Conservation (phyloP, 2,888 invertebrate species). For the Pristionchus mayeri region DNA sequence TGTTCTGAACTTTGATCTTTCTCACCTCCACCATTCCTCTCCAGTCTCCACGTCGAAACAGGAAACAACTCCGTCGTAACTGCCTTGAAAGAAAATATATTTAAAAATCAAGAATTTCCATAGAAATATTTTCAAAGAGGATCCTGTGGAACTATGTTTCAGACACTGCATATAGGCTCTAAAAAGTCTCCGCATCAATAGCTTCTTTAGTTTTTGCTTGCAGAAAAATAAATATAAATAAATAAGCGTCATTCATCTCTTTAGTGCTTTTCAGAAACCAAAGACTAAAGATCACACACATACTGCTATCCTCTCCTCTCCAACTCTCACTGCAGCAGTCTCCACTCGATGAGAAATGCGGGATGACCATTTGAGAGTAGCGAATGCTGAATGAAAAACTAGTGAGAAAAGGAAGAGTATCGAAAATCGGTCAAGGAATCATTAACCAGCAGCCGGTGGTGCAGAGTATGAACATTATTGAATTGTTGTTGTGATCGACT, state of each 20-base stretch:
- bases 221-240: no score
- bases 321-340: background rate
- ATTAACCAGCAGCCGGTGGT: no score
- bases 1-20: background rate
- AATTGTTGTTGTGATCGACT: no score
- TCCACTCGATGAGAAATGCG: constrained; percentile 43
- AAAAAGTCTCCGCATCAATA: background rate
- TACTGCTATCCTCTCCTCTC: background rate
- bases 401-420: no score
- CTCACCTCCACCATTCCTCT: constrained; percentile 40
- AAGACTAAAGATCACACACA: constrained; percentile 33
- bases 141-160: background rate
- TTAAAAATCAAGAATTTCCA: background rate
- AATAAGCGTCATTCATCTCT: no score
- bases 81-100: constrained; percentile 26
- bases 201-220: background rate
- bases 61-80: constrained; percentile 33
- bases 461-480: no score
- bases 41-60: constrained; percentile 1
- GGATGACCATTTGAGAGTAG: background rate
- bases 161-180: background rate
- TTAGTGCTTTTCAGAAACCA: no score
- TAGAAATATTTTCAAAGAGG: no score
- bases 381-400: background rate
- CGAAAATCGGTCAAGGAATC: background rate